Percentiles rank a stretch among this genome's conserved stretches.
Evolutionary conservation across 2,113 vertebrate species (phyloP).

Genomic region (Petaurus breviceps): DNA sequence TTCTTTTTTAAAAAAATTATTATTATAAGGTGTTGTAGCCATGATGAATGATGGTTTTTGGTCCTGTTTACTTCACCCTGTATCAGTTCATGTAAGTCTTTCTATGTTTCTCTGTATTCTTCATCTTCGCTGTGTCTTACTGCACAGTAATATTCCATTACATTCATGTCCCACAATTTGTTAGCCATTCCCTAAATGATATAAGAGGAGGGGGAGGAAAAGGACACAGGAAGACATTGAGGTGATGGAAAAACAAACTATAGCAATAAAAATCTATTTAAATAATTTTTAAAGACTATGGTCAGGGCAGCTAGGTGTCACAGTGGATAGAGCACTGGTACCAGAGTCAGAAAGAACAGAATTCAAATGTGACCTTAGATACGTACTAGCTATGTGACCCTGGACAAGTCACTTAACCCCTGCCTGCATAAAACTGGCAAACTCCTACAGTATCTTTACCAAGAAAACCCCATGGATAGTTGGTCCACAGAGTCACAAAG

Average conservation of each 20-base stretch:
- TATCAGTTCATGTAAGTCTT: too few species aligned
- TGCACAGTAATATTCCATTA: too few species aligned
- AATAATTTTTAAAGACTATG: not conserved
- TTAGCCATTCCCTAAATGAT: too few species aligned
- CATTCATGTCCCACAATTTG: too few species aligned
- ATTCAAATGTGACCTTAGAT: not conserved
- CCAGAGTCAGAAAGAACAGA: too few species aligned
- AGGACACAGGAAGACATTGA: not conserved
- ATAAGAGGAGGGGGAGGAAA: not conserved
- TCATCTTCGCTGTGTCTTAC: too few species aligned
- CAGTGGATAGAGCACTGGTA: not conserved
- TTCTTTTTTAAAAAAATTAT: not conserved
- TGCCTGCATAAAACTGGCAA: not conserved
- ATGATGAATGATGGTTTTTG: too few species aligned
- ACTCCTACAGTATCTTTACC: not conserved
- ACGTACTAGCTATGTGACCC: not conserved
- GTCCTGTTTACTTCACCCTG: too few species aligned
- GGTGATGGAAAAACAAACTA: not conserved
- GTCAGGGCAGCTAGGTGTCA: not conserved
- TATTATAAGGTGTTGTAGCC: not conserved
- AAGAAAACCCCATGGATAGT: not conserved
- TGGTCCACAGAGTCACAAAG: not conserved
- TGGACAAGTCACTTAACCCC: not conserved
- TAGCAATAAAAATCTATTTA: not conserved
- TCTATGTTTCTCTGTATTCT: too few species aligned